Percentiles rank a stretch among this genome's conserved stretches.
Evolutionary conservation across 2,888 invertebrate genomes (phyloP).

Genomic region (Melitaea athalia): DNA sequence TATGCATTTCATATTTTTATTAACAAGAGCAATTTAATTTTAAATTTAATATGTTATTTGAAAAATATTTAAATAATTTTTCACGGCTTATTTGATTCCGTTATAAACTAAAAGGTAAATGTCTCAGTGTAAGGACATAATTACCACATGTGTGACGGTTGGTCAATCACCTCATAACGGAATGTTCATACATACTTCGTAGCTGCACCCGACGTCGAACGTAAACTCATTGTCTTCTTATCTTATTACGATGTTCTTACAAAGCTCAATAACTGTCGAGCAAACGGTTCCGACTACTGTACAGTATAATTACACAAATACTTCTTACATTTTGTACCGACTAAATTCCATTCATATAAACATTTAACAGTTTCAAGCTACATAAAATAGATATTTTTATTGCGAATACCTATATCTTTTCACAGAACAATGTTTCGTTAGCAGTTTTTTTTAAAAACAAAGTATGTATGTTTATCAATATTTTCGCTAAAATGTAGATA

Average conservation of each 20-base stretch:
- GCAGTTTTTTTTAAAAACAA: too few species aligned
- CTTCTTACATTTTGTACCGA: not conserved
- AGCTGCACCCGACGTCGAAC: slow-evolving; percentile 25
- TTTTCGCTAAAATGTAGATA: too few species aligned
- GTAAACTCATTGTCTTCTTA: slow-evolving; percentile 41
- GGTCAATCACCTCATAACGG: slow-evolving; percentile 47
- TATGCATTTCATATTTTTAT: too few species aligned
- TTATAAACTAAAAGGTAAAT: not conserved
- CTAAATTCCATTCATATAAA: not conserved
- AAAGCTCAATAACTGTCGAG: slow-evolving; percentile 29
- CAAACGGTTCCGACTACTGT: slow-evolving; percentile 26
- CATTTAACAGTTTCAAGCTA: not conserved
- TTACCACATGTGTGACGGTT: slow-evolving; percentile 29
- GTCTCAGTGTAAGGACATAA: slow-evolving; percentile 23
- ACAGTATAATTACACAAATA: slow-evolving; percentile 13
- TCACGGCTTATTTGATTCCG: too few species aligned
- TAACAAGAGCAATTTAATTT: too few species aligned
- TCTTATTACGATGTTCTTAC: slow-evolving; percentile 38
- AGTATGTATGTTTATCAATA: too few species aligned
- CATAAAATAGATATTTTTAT: not conserved
- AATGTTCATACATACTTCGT: slow-evolving; percentile 34
- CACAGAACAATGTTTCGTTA: not conserved
- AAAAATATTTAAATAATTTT: too few species aligned
- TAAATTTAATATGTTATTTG: too few species aligned
- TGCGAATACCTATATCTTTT: too few species aligned